Evolutionary conservation across 2,888 invertebrate genomes (phyloP), one percentile per base, ranked within the genome.

Genomic region (Neuroscelio doddi): DNA sequence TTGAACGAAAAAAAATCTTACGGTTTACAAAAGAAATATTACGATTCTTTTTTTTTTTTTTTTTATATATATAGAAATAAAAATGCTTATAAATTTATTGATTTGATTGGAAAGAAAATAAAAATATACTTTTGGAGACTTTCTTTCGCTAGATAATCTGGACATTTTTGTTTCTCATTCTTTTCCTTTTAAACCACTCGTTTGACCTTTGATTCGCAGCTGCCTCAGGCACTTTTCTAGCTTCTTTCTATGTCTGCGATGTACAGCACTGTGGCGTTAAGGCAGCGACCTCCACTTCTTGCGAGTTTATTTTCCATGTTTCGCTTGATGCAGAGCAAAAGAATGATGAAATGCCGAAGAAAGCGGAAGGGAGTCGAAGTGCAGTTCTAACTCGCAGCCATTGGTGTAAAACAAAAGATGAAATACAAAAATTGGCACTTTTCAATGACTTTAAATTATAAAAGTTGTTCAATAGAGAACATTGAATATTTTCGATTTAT

Each of bases 401-500:
- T 3, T 21, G 12, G 32, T 32, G 15, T 59, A 39, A 52, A 51
- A 59, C 51, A 46, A 38, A 39, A 46, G 27, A 45, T 32, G 32
- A 5, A 29, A 46, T 29, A 30, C 21, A 16, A 46, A 32, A 44
- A 57, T 57, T 57, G 56, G 17, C 49, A 57, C 49, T 45, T 46
- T 51, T 51, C 51, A 45, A 59, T 46, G 41, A 46, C 15, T 46
- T 32, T 39, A 51, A 59, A n/a, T n/a, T n/a, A 59, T 51, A 51
- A 45, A 50, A 57, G 45, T 58, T 49, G 10, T 30, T 27, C 42
- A 36, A 39, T 46, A 39, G 24, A 16, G 47, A 17, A 21, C 14
- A 21, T 26, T 42, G 21, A 5, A 21, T 3, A 21, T 21, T 5
- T 5, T 21, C 21, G n/a, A n/a, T n/a, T n/a, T n/a, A n/a, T n/a